Evolutionary conservation across 1,140 invertebrate species (phyloP).

Genomic region (Phymorhynchus buccinoides): DNA sequence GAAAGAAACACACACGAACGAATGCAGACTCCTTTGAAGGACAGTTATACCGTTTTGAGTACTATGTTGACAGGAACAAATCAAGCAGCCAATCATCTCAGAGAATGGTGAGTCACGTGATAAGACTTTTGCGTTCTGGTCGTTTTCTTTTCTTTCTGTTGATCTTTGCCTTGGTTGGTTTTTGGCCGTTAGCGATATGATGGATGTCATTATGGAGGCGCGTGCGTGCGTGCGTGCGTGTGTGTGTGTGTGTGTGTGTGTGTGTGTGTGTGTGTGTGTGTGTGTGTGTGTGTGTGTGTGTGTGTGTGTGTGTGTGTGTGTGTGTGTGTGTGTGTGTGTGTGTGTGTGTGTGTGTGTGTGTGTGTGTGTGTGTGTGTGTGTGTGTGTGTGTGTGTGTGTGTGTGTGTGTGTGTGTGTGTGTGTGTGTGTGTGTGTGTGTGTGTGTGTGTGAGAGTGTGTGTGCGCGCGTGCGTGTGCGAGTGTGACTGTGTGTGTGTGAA

Average conservation of each 20-base stretch:
- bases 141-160: not conserved
- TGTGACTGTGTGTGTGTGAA: not conserved
- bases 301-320: not conserved
- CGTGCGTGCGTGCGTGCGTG: not conserved
- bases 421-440: constrained; percentile 22
- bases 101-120: too few species aligned
- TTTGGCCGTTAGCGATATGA: not conserved
- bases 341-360: not conserved
- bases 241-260: not conserved
- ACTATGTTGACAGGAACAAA: not conserved
- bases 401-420: not conserved
- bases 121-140: too few species aligned
- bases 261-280: not conserved
- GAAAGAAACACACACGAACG: too few species aligned
- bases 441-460: not conserved
- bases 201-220: not conserved
- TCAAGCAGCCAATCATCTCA: not conserved
- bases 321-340: not conserved
- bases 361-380: not conserved
- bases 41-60: too few species aligned
- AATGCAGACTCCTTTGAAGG: too few species aligned
- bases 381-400: constrained; percentile 9
- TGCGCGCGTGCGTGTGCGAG: not conserved
- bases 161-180: not conserved
- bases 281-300: not conserved